Conservation (phyloP, 1,140 invertebrate species). For the Arion vulgaris region DNA sequence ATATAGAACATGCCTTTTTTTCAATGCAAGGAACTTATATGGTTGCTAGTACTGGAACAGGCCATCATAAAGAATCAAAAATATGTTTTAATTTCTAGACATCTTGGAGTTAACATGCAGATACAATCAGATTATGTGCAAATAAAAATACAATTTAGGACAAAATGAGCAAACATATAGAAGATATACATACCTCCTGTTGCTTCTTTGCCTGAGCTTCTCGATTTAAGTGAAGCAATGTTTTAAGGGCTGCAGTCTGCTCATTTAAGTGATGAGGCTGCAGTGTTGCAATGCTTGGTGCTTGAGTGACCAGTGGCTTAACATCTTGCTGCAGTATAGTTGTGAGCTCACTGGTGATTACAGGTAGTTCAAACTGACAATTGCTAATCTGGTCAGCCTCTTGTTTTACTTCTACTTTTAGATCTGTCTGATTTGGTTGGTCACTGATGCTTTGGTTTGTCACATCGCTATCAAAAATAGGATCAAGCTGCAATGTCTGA, state of each 20-base stretch:
- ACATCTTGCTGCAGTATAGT: conserved; percentile 17
- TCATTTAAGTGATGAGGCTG: neutral
- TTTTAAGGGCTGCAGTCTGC: conserved; percentile 42
- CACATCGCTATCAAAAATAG: conserved; percentile 13
- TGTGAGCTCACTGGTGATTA: neutral
- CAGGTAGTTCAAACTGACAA: neutral
- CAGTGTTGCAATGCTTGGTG: neutral
- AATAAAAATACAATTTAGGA: too few species aligned
- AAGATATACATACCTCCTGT: conserved; percentile 37
- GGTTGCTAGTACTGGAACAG: too few species aligned
- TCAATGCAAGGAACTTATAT: too few species aligned
- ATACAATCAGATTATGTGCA: too few species aligned
- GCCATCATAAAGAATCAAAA: too few species aligned
- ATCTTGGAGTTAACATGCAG: too few species aligned
- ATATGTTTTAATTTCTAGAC: too few species aligned
- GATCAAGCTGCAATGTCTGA: neutral
- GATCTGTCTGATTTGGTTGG: neutral
- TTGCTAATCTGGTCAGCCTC: neutral
- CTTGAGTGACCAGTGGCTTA: neutral
- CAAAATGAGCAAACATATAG: too few species aligned
- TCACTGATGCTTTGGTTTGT: neutral
- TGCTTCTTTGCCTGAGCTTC: conserved; percentile 31
- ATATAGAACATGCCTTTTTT: too few species aligned
- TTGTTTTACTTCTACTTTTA: conserved; percentile 13
- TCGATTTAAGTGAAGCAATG: conserved; percentile 46